phyloP scores from a whole-genome alignment of 1,140 invertebrate genomes.

The Anadara kagoshimensis region DNA sequence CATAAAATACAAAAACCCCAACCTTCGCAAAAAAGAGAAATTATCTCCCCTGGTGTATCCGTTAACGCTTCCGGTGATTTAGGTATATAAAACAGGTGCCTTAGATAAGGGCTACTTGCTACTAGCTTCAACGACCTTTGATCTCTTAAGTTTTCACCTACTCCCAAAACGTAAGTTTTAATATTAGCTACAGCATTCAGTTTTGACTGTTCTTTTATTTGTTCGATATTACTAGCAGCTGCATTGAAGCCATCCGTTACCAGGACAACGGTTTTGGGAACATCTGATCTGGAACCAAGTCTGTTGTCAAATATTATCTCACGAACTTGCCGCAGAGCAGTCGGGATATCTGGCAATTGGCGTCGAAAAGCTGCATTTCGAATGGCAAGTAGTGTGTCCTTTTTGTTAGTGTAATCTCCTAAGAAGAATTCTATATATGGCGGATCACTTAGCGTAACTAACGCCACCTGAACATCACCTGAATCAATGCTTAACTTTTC shows the following conservation, averaged over 20 bases:
- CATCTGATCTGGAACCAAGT: neutral
- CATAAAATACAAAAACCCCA: neutral
- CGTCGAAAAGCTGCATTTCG: neutral
- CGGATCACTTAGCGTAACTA: neutral
- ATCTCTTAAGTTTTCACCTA: neutral
- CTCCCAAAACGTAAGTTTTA: conserved; percentile 3
- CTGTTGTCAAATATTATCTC: neutral
- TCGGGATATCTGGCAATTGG: neutral
- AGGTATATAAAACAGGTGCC: neutral
- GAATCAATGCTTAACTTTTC: neutral
- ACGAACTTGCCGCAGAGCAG: neutral
- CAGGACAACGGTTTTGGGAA: neutral
- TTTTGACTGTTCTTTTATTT: neutral
- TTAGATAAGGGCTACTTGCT: neutral
- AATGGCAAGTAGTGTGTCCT: neutral
- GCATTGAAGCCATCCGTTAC: neutral
- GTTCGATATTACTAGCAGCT: neutral
- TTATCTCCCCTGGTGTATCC: neutral
- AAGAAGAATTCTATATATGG: neutral
- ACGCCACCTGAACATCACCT: neutral
- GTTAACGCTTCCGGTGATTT: neutral
- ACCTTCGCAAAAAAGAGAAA: neutral
- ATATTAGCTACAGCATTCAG: neutral
- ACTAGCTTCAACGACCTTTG: neutral
- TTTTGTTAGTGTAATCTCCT: neutral